phyloP scores from a whole-genome alignment of 2,113 vertebrate genomes.

The Paralichthys olivaceus region DNA sequence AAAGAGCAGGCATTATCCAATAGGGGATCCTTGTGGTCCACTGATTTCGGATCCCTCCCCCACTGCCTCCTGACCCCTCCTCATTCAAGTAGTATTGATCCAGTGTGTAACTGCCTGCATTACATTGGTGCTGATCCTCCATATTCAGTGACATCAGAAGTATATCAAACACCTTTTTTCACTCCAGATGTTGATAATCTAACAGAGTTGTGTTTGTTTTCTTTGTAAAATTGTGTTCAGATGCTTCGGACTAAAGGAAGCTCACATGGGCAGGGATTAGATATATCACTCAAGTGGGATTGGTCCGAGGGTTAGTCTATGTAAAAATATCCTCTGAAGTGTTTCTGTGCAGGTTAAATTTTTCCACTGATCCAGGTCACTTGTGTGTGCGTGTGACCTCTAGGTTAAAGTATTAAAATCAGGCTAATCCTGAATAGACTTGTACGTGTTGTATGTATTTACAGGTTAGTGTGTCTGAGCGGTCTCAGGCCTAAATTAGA shows the following conservation, averaged over 20 bases:
- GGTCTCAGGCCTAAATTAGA: not conserved
- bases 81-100: not conserved
- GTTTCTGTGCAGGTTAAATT: not conserved
- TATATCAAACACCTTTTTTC: not conserved
- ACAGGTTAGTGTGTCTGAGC: constrained; percentile 19
- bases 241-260: not conserved
- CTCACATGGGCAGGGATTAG: not conserved
- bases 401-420: constrained; percentile 12
- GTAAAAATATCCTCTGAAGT: not conserved
- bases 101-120: not conserved
- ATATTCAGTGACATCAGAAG: not conserved
- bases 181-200: not conserved
- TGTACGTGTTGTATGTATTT: constrained; percentile 16
- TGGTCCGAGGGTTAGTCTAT: not conserved
- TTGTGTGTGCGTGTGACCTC: constrained; percentile 10
- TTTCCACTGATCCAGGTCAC: constrained; percentile 31
- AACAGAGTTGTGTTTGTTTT: not conserved
- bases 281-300: not conserved
- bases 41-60: constrained; percentile 22
- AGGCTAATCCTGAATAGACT: constrained; percentile 49
- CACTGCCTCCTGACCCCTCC: constrained; percentile 1
- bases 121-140: not conserved
- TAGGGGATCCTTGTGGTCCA: constrained; percentile 11
- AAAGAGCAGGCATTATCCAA: constrained; percentile 37
- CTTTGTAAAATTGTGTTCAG: not conserved